Evolutionary conservation across 2,888 invertebrate genomes (phyloP), one percentile per base, ranked within the genome.

Genomic region (Eupithecia abbreviata): DNA sequence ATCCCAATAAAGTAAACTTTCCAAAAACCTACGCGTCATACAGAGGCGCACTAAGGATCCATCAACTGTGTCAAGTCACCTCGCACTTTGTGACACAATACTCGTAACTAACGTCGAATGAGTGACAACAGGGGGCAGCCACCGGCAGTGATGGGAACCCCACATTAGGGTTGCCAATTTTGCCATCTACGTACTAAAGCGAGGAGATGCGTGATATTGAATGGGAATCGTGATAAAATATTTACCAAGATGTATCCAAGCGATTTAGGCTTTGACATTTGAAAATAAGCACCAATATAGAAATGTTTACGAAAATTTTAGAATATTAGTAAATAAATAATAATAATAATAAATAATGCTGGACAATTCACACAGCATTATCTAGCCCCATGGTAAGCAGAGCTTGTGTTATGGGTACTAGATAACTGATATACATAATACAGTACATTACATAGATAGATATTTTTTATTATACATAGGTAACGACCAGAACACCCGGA

Each of bases 41-140:
- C n/a, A 69, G 18, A 72, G 74, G 78, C 62, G 66, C 58, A 62
- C 18, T 62, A 62, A 62, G 62, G 62, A 62, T 62, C 43, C 43
- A 43, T 15, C 75, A 67, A 76, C 78, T 74, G 65, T 78, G 49
- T 71, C 49, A 76, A 72, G 76, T 76, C 77, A 80, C 82, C 81
- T 78, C 77, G 58, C 75, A 79, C 81, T 81, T 76, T 74, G 73
- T 75, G 81, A 80, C 78, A 79, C 80, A 80, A 79, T 79, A 76
- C 79, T 76, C 77, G 80, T 79, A 79, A 80, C 77, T 80, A 80
- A 83, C 79, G 82, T 80, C 81, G 77, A 83, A 83, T 82, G 83
- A 80, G 77, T 80, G 79, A 77, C 77, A 79, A 80, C 80, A 71
- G 75, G 80, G 80, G 80, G n/a, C n/a, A 77, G 79, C 82, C 79